Evolutionary conservation across 35 echinoderm and acorn worm species (phyloP), one percentile per base, ranked within the genome.

Genomic region (Ophioderma brevispina): DNA sequence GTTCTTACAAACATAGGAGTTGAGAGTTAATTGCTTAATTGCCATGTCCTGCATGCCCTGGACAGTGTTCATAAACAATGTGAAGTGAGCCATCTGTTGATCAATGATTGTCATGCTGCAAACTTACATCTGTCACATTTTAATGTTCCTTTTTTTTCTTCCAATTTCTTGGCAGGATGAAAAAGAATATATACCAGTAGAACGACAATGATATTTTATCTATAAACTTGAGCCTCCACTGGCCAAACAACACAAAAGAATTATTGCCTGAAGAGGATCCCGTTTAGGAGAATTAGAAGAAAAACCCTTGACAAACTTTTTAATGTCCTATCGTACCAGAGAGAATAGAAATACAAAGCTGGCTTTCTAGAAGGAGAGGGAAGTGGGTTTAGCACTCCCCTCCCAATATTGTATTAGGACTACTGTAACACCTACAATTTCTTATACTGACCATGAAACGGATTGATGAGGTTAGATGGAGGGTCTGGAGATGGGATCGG

Each of bases 111-210:
- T 70, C n/a, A n/a, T n/a, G n/a, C 4, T 2, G n/a, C 59, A 70
- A 70, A 70, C n/a, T 46, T 2, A 70, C n/a, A 13, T 30, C 59
- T 70, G 4, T 70, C 28, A 70, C n/a, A 30, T 2, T 70, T 70
- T 70, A 70, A 70, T 30, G 28, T 70, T 70, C n/a, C 6, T n/a
- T n/a, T 70, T 70, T 70, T 70, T 70, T 70, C 59, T 70, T 70
- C 2, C n/a, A 15, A 15, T 70, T 70, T 70, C 59, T 70, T 70
- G 10, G 23, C 59, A 70, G 59, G 59, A 70, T 6, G 59, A 70
- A 70, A 70, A 70, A 25, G 59, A 70, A 70, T 70, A 25, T 70
- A 70, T 70, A 70, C 59, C 59, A 70, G 59, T 70, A 70, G 59
- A 8, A 70, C 41, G 41, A 46, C 41, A 30, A 70, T 70, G 59